Conservation (phyloP, 2,113 vertebrate genomes). For the pig (Sus scrofa) region DNA sequence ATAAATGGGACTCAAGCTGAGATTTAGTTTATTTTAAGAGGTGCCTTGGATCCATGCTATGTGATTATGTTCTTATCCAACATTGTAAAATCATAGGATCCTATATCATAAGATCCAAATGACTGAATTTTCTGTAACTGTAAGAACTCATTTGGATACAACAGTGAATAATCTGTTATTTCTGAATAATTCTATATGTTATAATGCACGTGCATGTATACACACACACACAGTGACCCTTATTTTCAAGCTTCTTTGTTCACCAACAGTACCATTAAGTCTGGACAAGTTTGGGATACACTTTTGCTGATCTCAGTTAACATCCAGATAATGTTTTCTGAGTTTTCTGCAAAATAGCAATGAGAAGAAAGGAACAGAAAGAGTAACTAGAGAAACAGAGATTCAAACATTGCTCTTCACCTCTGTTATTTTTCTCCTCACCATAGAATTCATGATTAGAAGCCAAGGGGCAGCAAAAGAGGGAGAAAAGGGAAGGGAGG, state of each 20-base stretch:
- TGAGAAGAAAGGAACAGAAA: neutral
- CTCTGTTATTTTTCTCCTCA: neutral
- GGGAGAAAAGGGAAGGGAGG: neutral
- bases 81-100: neutral
- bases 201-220: neutral
- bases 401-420: neutral
- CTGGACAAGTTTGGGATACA: neutral
- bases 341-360: neutral
- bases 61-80: neutral
- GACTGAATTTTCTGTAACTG: neutral
- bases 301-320: neutral
- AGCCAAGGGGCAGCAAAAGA: neutral
- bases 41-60: neutral
- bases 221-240: neutral
- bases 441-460: neutral
- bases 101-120: neutral
- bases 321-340: neutral
- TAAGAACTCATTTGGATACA: neutral
- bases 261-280: neutral
- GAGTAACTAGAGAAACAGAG: neutral
- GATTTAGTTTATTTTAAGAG: neutral
- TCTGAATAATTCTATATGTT: neutral
- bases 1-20: neutral
- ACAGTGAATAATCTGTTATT: neutral
- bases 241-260: conserved; percentile 2